Percentiles rank a stretch among this genome's conserved stretches.
phyloP scores from a whole-genome alignment of 2,797 vertebrate genomes.

The Chloroceryle inda region DNA sequence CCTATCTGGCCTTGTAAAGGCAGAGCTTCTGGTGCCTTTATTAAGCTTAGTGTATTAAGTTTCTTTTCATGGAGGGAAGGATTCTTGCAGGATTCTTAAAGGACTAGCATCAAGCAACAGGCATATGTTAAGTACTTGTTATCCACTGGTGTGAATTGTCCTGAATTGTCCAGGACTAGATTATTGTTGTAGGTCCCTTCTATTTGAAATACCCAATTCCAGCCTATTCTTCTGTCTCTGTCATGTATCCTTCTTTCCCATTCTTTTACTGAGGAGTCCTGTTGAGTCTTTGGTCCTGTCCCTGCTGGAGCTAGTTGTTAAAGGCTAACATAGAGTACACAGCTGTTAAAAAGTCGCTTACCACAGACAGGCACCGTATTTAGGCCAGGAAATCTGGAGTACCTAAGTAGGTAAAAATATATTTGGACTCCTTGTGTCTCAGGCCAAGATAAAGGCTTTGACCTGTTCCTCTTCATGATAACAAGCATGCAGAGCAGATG shows the following conservation, averaged over 20 bases:
- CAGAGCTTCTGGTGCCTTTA: too few relatives aligned
- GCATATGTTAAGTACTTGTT: too few relatives aligned
- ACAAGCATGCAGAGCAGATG: neutral
- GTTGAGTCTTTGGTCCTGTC: neutral
- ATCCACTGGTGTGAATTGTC: too few relatives aligned
- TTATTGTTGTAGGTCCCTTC: too few relatives aligned
- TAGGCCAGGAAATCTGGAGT: neutral
- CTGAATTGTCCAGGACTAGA: too few relatives aligned
- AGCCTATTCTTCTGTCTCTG: neutral
- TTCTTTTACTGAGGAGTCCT: neutral
- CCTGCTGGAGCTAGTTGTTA: neutral
- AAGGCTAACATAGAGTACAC: neutral
- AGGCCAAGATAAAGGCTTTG: neutral
- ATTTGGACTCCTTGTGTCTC: neutral
- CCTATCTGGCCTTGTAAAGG: too few relatives aligned
- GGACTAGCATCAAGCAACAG: too few relatives aligned
- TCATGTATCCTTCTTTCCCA: neutral
- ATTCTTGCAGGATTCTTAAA: too few relatives aligned
- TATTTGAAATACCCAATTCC: too few relatives aligned
- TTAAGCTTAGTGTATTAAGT: too few relatives aligned
- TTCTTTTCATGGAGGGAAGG: too few relatives aligned
- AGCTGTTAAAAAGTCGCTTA: neutral
- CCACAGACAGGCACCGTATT: neutral
- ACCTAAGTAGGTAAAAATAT: neutral
- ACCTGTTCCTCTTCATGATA: neutral